Conservation (phyloP, 2,888 invertebrate species). For the Oxycera nigricornis region DNA sequence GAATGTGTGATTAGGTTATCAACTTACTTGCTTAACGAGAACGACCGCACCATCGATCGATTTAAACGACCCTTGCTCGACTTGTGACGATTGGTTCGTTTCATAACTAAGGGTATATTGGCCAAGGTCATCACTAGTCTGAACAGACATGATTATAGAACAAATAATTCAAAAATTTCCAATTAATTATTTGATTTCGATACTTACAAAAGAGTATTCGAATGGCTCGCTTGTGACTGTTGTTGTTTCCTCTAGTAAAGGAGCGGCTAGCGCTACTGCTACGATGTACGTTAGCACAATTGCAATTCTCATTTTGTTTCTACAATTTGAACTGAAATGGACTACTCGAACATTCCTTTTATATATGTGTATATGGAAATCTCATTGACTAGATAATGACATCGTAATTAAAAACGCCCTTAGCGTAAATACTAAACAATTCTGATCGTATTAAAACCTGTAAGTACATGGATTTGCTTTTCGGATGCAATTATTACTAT, state of each 20-base stretch:
- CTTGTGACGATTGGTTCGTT: conserved; percentile 38
- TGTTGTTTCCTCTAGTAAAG: neutral
- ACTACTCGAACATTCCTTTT: neutral
- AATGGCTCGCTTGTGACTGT: too few relatives aligned
- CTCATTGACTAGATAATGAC: neutral
- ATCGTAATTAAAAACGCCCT: neutral
- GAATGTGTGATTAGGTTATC: neutral
- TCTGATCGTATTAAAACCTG: neutral
- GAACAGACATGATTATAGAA: neutral
- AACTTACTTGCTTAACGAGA: conserved; percentile 39
- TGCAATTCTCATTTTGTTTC: conserved; percentile 7
- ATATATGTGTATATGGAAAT: neutral
- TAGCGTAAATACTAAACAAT: neutral
- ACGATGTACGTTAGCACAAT: conserved; percentile 11
- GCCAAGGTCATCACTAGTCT: conserved; percentile 43
- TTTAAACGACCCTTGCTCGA: conserved; percentile 44
- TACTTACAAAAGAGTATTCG: neutral
- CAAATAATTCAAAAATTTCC: too few relatives aligned
- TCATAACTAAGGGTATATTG: conserved; percentile 46
- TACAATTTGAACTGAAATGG: neutral
- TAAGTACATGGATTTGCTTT: neutral
- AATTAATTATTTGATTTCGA: too few relatives aligned
- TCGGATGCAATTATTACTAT: neutral
- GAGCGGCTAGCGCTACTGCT: neutral
- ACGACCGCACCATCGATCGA: conserved; percentile 39